Base-by-base conservation (phyloP, 2,888 invertebrate species). In the Sialis lutaria region DNA sequence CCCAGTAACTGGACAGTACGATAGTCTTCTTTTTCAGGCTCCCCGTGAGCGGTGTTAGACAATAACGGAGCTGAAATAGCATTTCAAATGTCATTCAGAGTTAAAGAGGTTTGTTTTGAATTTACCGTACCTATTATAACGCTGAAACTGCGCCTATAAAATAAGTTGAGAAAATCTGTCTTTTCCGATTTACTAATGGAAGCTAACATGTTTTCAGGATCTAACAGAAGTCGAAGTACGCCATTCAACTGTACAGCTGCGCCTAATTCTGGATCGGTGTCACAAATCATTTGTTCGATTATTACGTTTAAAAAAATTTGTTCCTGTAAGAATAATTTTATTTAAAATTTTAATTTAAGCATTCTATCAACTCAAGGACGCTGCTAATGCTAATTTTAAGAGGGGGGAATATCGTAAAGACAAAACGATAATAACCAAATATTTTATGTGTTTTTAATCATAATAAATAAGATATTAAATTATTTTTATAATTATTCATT, bases 81-180 rank as follows among this genome's bases (percentile, higher is more conserved):
- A 35, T 35, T 9, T 9, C 35, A 49, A 48, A 43, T 47, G 45
- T 22, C 32, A 41, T 43, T 52, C 32, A 41, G 22, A 22, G 22
- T 2, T 22, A 2, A 22, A 9, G 35, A 35, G n/a, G 12, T 6
- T 2, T 8, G 7, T 12, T 10, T 6, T 10, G 12, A 1, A 10
- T 37, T 6, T 37, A 37, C 64, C 71, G 68, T 69, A 86, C 87
- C 84, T 69, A 95, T 90, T 57, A 98, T 74, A 47, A 90, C 88
- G 64, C 92, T 89, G 74, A 98, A 90, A 71, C 93, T 93, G 68
- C 93, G 88, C 67, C 93, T 95, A 71, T 99, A 99, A 70, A 98
- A 99, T 67, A 95, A 93, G 66, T 88, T 89, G 48, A 99, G 76
- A 67, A 99, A 99, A 66, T 98, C 97, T 12, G 91, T 88, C 67